Evolutionary conservation across 2,888 invertebrate genomes (phyloP).

Genomic region (Prosopocoilus inquinatus): DNA sequence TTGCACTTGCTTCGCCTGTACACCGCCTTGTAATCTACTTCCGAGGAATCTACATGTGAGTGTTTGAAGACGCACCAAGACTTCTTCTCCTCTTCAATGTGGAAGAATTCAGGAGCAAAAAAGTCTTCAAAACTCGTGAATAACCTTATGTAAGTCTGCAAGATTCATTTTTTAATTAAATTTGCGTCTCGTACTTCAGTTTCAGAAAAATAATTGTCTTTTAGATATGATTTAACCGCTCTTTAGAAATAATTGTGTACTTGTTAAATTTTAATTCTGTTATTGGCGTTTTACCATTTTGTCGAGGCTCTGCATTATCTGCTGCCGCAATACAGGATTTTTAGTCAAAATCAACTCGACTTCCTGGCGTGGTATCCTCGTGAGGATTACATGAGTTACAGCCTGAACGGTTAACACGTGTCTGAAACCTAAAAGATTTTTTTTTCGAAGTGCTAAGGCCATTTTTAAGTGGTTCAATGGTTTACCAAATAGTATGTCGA

Average conservation of each 20-base stretch:
- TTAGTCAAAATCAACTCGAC: conserved; percentile 1
- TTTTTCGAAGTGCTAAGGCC: neutral
- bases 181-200: too few relatives aligned
- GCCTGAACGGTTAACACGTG: conserved; percentile 13
- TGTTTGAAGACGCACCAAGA: conserved; percentile 13
- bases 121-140: conserved; percentile 6
- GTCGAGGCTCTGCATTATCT: too few relatives aligned
- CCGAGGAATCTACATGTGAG: conserved; percentile 3
- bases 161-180: neutral
- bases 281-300: neutral
- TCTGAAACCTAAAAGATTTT: neutral
- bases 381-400: conserved; percentile 4
- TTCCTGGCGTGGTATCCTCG: conserved; percentile 4
- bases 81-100: neutral
- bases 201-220: too few relatives aligned
- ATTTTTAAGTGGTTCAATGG: neutral
- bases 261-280: too few relatives aligned
- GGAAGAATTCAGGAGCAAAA: neutral
- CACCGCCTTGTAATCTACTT: conserved; percentile 10
- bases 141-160: conserved; percentile 5
- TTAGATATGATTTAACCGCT: too few relatives aligned
- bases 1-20: conserved; percentile 4
- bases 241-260: too few relatives aligned
- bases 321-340: too few relatives aligned
- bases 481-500: conserved; percentile 10